Percentiles rank a stretch among this genome's conserved stretches.
These are phyloP conservation scores for Caenorhabditis inopinata DNA, from an alignment of 1,140 invertebrate genomes.

Conservation along the genomic window DNA sequence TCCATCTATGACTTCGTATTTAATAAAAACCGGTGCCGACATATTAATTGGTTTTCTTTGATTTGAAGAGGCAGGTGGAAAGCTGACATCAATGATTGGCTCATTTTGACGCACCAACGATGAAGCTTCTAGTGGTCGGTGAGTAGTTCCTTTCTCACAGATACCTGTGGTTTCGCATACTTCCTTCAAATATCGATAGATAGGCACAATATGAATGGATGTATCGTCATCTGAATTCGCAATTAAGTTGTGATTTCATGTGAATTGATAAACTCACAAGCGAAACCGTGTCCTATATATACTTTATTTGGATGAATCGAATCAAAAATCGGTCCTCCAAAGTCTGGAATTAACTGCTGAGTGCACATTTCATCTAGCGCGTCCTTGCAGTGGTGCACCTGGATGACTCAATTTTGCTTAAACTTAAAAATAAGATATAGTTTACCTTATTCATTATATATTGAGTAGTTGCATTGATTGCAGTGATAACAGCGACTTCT, in stretches of 20 bases:
- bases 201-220: not conserved
- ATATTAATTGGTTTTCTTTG: not conserved
- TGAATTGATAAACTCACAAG: not conserved
- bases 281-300: not conserved
- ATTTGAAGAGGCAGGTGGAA: not conserved
- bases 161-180: not conserved
- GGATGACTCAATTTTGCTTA: not conserved
- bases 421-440: too few species aligned
- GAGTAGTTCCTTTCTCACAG: too few species aligned
- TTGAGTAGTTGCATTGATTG: not conserved
- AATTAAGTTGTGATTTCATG: not conserved
- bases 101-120: not conserved
- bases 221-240: not conserved
- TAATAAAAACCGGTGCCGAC: not conserved
- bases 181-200: not conserved
- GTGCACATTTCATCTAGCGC: not conserved
- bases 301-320: not conserved
- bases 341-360: not conserved
- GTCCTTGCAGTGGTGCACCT: not conserved
- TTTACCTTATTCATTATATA: not conserved
- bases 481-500: not conserved
- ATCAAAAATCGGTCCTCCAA: not conserved
- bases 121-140: too few species aligned
- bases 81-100: not conserved
- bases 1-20: not conserved